Conservation (phyloP, 2,113 vertebrate species). For the Dipodomys stephensi region DNA sequence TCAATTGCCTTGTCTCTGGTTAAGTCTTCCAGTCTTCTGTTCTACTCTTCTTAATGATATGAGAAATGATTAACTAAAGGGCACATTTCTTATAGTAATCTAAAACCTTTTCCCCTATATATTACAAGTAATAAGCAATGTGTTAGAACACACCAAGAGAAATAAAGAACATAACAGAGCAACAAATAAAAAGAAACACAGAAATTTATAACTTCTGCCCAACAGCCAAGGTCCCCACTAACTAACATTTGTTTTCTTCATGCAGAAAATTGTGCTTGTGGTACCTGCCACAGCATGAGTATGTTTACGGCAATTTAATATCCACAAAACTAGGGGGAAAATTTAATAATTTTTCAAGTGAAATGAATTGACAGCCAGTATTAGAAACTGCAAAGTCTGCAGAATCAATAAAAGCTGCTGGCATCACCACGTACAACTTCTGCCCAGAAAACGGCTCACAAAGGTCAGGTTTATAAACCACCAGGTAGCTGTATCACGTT, state of each 20-base stretch:
- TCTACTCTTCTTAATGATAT: neutral
- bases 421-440: constrained; percentile 62
- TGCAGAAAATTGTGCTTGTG: constrained; percentile 61
- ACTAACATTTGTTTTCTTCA: constrained; percentile 67
- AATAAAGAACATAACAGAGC: constrained; percentile 55
- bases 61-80: constrained; percentile 25
- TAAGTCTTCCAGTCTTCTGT: neutral
- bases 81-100: constrained; percentile 39
- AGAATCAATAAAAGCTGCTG: constrained; percentile 68
- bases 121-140: constrained; percentile 57
- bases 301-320: constrained; percentile 78
- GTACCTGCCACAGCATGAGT: constrained; percentile 57
- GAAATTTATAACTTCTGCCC: constrained; percentile 66
- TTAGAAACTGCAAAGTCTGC: constrained; percentile 69
- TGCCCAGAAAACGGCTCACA: constrained; percentile 73
- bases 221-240: constrained; percentile 66
- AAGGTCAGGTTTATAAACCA: constrained; percentile 75
- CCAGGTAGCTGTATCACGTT: constrained; percentile 71
- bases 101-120: constrained; percentile 53
- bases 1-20: neutral
- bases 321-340: constrained; percentile 66
- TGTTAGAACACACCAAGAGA: constrained; percentile 57
- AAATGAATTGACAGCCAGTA: constrained; percentile 74
- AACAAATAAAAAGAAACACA: constrained; percentile 60
- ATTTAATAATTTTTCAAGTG: constrained; percentile 79